These are phyloP conservation scores for Leptoclinus maculatus DNA, from an alignment of 2,797 vertebrate species.

Conservation along the genomic window DNA sequence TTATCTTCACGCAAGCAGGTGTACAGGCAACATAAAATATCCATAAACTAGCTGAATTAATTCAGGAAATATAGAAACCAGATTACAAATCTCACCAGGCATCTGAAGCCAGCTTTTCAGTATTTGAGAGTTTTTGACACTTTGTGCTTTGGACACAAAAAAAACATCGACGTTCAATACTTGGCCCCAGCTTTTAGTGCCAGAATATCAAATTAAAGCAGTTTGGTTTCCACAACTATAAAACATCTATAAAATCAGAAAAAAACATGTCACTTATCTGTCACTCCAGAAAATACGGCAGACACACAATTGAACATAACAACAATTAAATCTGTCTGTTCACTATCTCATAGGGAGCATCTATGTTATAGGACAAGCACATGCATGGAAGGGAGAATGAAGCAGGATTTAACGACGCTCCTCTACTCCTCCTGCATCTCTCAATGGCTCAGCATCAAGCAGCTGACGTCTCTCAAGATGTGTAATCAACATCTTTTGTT, in stretches of 20 bases:
- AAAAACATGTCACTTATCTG: background rate
- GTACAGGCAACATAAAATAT: background rate
- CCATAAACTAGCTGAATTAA: background rate
- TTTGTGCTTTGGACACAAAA: background rate
- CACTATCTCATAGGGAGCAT: background rate
- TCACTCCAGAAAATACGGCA: background rate
- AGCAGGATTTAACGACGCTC: constrained; percentile 16
- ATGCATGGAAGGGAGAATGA: constrained; percentile 5
- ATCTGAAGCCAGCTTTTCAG: background rate
- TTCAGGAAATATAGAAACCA: background rate
- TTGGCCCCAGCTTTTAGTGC: background rate
- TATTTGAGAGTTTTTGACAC: background rate
- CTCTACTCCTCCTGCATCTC: constrained; percentile 31
- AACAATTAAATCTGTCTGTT: constrained; percentile 5
- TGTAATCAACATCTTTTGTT: constrained; percentile 46
- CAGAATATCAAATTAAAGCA: background rate
- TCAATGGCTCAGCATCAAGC: constrained; percentile 45
- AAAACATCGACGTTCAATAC: background rate
- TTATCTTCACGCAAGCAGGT: background rate
- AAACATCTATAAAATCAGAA: background rate
- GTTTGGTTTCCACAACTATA: background rate
- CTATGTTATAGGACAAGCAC: background rate
- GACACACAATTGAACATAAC: background rate
- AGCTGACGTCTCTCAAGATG: constrained; percentile 29
- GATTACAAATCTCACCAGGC: background rate